Conservation (phyloP, 2,888 invertebrate genomes). For the Argynnis bischoffii region DNA sequence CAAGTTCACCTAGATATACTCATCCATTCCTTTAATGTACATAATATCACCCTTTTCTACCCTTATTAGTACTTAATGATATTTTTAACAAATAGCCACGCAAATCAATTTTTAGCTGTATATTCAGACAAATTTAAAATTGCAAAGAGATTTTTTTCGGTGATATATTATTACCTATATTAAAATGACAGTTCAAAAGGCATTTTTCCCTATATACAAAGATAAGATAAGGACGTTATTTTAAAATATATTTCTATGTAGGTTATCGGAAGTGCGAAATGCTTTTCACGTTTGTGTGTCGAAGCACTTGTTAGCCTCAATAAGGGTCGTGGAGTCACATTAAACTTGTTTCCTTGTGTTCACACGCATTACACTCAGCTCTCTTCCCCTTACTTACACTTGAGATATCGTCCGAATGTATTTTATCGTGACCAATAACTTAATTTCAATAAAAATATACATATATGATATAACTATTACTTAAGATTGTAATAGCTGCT, state of each 20-base stretch:
- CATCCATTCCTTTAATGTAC: background rate
- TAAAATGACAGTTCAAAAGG: too few species aligned
- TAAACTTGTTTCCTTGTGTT: conserved; percentile 39
- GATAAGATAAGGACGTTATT: conserved; percentile 7
- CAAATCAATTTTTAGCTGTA: too few species aligned
- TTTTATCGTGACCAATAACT: conserved; percentile 32
- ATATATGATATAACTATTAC: background rate
- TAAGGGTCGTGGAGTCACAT: conserved; percentile 34
- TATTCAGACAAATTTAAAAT: too few species aligned
- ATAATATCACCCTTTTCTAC: too few species aligned
- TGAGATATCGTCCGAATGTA: conserved; percentile 9
- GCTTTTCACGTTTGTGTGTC: conserved; percentile 33
- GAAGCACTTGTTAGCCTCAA: conserved; percentile 40
- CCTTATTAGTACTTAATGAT: too few species aligned
- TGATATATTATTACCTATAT: too few species aligned
- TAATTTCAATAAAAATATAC: conserved; percentile 5
- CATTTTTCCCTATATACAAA: background rate
- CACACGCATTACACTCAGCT: conserved; percentile 34
- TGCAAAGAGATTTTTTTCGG: too few species aligned
- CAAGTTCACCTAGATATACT: background rate
- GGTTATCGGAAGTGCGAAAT: conserved; percentile 31
- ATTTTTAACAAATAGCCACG: too few species aligned
- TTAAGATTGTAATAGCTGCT: background rate
- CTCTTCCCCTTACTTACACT: conserved; percentile 27
- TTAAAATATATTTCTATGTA: conserved; percentile 17